Evolutionary conservation across 2,888 invertebrate genomes (phyloP), one percentile per base, ranked within the genome.

Genomic region (Drosophila borborema): DNA sequence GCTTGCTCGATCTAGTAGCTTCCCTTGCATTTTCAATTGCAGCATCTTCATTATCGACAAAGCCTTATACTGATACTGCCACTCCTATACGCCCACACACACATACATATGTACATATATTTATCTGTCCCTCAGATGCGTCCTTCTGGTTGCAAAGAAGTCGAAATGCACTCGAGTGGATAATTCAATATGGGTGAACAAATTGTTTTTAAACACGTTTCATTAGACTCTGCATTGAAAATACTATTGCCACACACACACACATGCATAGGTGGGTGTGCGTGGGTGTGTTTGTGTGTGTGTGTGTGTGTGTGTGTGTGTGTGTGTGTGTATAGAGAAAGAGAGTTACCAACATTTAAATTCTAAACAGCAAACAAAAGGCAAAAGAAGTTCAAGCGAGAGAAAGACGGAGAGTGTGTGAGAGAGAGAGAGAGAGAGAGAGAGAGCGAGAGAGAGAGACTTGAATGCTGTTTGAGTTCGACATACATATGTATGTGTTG

Each of bases 121-220:
- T 1, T 34, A 7, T 8, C 1, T 34, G 34, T 28, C 10, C 31
- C 48, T 14, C 14, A 7, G 56, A 46, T 31, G 8, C 63, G 18
- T 8, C 40, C 41, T 43, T 49, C 38, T 68, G 40, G 12, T 38
- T 23, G 54, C 53, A 78, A 76, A 69, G 73, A 77, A 85, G 70
- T 80, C 74, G 71, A 86, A 79, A 79, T 73, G 82, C 88, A 88
- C 60, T 86, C 86, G 74, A 77, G 80, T 81, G 86, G 65, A 81
- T 89, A 88, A 91, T 90, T 88, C 81, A 83, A 90, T 89, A 89
- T 87, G 75, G 73, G 65, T 40, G 77, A 86, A 82, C 82, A 90
- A 91, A 91, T 90, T 90, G 89, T 89, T 91, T 51, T 89, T 81
- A 84, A 90, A 80, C 82, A 90, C 86, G 89, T 89, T 88, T 86